A percentile compares a stretch with the other conserved stretches of the same genome.
Conservation (phyloP, 2,888 invertebrate genomes). For the Epinotia brunnichana region DNA sequence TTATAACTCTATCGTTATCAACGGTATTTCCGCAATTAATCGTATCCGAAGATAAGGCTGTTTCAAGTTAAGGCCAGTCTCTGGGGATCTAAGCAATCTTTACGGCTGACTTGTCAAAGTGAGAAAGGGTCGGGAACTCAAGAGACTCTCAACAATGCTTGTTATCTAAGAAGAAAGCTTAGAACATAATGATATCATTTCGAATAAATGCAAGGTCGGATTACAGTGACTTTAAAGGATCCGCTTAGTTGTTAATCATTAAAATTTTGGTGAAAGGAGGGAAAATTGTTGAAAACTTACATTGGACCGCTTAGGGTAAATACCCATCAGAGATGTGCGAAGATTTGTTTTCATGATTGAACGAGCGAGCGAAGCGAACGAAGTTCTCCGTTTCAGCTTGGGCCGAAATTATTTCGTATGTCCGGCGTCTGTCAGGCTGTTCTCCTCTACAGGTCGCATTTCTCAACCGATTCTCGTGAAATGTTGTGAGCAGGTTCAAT, state of each 20-base stretch:
- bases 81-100: slow-evolving; percentile 83
- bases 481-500: too few relatives aligned
- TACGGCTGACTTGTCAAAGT: slow-evolving; percentile 83
- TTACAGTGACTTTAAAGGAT: slow-evolving; percentile 33
- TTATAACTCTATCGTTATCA: slow-evolving; percentile 78
- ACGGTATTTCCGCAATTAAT: slow-evolving; percentile 82
- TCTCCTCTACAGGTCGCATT: too few relatives aligned
- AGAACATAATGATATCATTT: slow-evolving; percentile 81
- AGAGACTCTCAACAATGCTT: slow-evolving; percentile 84
- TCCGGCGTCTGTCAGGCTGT: too few relatives aligned
- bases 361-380: too few relatives aligned
- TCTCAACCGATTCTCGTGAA: too few relatives aligned
- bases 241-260: slow-evolving; percentile 32
- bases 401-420: too few relatives aligned
- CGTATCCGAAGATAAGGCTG: slow-evolving; percentile 79
- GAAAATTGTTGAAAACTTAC: too few relatives aligned
- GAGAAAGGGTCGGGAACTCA: slow-evolving; percentile 80
- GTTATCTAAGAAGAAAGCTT: slow-evolving; percentile 81
- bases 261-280: slow-evolving; percentile 12
- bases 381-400: too few relatives aligned
- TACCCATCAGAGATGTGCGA: too few relatives aligned
- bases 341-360: too few relatives aligned
- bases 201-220: slow-evolving; percentile 61
- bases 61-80: slow-evolving; percentile 80
- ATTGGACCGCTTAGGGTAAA: too few relatives aligned